Conservation (phyloP, 1,140 invertebrate genomes). For the Babylonia areolata region DNA sequence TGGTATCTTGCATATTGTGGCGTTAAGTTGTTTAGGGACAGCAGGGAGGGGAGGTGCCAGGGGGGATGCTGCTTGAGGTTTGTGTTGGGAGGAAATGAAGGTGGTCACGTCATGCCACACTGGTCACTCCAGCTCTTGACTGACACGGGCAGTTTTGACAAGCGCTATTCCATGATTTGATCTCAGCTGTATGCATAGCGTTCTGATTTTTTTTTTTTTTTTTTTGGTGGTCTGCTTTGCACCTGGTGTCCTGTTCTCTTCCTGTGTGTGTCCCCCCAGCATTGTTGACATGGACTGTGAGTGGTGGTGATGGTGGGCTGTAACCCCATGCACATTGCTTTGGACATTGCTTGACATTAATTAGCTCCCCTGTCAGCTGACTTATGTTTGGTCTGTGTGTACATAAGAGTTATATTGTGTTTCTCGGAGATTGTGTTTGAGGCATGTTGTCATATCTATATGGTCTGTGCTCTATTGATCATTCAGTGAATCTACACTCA, state of each 20-base stretch:
- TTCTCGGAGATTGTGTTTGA: not conserved
- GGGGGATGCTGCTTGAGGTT: not conserved
- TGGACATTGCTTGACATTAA: constrained; percentile 1
- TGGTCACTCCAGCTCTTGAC: not conserved
- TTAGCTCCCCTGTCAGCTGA: not conserved
- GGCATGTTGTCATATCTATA: not conserved
- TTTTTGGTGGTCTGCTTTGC: not conserved
- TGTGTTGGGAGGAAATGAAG: not conserved
- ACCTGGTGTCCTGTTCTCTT: not conserved
- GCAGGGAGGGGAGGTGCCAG: not conserved
- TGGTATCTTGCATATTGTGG: too few relatives aligned
- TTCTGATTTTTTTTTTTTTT: not conserved
- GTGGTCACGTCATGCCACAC: too few relatives aligned
- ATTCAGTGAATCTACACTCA: not conserved
- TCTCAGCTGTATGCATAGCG: not conserved
- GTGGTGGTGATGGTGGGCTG: too few relatives aligned
- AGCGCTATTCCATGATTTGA: constrained; percentile 3
- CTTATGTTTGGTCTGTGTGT: not conserved
- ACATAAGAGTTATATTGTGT: not conserved
- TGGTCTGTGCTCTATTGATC: not conserved
- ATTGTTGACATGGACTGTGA: too few relatives aligned
- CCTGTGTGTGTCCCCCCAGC: not conserved
- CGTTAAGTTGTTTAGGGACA: too few relatives aligned
- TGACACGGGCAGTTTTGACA: not conserved
- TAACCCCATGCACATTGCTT: too few relatives aligned